Conservation (phyloP, 2,797 vertebrate genomes). For the Morus bassanus region DNA sequence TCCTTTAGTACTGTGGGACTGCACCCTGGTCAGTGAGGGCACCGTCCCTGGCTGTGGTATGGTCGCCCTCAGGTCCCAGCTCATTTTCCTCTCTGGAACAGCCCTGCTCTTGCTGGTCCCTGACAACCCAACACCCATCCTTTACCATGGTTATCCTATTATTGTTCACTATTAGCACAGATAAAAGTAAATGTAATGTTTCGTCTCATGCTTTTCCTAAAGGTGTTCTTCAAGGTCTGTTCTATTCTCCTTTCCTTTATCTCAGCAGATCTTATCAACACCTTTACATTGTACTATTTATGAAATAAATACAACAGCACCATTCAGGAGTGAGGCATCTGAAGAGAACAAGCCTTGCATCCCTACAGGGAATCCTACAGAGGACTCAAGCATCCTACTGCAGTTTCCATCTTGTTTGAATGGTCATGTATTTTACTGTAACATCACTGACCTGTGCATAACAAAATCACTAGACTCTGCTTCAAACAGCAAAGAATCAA, state of each 20-base stretch:
- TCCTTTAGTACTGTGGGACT: background rate
- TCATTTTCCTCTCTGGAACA: background rate
- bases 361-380: accelerated
- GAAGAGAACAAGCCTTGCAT: background rate
- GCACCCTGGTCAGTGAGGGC: background rate
- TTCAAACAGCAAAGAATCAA: background rate
- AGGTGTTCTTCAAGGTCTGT: background rate
- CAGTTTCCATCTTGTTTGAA: background rate
- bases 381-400: background rate
- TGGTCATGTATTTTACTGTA: background rate
- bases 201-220: background rate
- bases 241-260: background rate
- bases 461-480: background rate
- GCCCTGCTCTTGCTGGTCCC: background rate
- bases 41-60: background rate
- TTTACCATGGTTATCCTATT: background rate
- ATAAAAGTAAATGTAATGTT: background rate
- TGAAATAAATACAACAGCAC: background rate
- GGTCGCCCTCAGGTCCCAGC: background rate
- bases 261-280: background rate
- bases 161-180: background rate
- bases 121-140: background rate
- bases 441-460: background rate
- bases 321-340: background rate
- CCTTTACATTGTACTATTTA: background rate